Evolutionary conservation across 2,113 vertebrate genomes (phyloP).

Genomic region (Bothrops jararaca): DNA sequence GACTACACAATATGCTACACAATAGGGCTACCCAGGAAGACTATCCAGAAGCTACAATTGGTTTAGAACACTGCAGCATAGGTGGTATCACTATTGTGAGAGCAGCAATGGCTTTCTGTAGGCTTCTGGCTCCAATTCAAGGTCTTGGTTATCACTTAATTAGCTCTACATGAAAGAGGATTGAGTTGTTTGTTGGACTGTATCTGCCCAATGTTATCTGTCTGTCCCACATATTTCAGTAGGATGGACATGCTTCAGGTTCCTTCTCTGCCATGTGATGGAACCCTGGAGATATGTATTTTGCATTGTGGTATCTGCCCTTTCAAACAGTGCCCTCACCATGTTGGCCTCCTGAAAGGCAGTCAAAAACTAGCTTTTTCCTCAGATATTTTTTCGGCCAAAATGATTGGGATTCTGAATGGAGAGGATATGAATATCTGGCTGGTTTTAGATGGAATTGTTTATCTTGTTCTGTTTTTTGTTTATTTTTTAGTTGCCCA

Average conservation of each 20-base stretch:
- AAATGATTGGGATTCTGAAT: background rate
- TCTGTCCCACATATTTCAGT: background rate
- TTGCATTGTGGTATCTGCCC: background rate
- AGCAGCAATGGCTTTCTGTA: background rate
- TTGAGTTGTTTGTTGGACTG: background rate
- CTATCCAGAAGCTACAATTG: background rate
- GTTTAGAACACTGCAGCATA: background rate
- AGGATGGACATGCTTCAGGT: background rate
- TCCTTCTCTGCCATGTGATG: background rate
- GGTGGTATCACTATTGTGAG: background rate
- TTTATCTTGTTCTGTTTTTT: background rate
- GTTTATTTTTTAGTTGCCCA: background rate
- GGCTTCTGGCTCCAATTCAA: background rate
- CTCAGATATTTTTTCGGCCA: background rate
- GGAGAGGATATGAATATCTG: background rate
- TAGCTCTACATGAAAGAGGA: background rate
- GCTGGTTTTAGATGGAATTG: background rate
- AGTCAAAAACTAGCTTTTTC: background rate
- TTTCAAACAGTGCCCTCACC: background rate
- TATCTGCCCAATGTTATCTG: background rate
- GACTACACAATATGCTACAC: background rate
- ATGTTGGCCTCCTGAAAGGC: background rate
- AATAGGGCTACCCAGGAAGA: background rate
- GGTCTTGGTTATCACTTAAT: background rate
- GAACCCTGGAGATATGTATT: background rate